Evolutionary conservation across 2,113 vertebrate species (phyloP), one percentile per base, ranked within the genome.

Genomic region (Sterna hirundo): DNA sequence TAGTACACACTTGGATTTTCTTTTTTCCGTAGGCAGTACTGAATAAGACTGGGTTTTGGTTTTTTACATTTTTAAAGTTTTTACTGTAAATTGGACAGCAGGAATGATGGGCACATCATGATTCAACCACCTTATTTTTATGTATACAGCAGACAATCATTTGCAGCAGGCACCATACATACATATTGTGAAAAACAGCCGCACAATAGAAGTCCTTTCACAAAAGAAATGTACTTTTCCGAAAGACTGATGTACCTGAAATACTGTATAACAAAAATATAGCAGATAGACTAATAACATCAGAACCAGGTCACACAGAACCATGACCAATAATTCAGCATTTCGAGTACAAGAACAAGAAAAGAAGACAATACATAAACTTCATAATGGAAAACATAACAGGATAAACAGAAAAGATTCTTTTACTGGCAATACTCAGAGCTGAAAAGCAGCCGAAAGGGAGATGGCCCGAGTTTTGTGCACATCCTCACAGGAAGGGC

Each of bases 121-220:
- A 97, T 94, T 94, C 93, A 89, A 97, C 89, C 70, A 71, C 27
- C 83, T 91, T 95, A 96, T 97, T 94, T 93, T 91, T 95, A 93
- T 97, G 94, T 91, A 97, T 95, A 97, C 78, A 96, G 89, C 88
- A 87, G 89, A 87, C 81, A 94, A 72, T 76, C 81, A 76, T 87
- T 94, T 94, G 77, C 82, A 86, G 92, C 86, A 87, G 93, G 70
- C 30, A 81, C 83, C 25, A 52, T 94, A 94, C 81, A 80, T 95
- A 90, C 11, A 97, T 90, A 96, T 88, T 92, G 91, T 94, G 94
- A 97, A 94, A 96, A 96, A 95, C 90, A 97, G 95, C 10, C 92
- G 77, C 66, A 96, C 87, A 96, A 96, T 90, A 88, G 92, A 91
- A 90, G 36, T 72, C 69, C 66, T 89, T 91, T 91, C 71, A 95